These are phyloP conservation scores for Cephalopterus ornatus DNA, from an alignment of 2,113 vertebrate species.

Conservation along the genomic window DNA sequence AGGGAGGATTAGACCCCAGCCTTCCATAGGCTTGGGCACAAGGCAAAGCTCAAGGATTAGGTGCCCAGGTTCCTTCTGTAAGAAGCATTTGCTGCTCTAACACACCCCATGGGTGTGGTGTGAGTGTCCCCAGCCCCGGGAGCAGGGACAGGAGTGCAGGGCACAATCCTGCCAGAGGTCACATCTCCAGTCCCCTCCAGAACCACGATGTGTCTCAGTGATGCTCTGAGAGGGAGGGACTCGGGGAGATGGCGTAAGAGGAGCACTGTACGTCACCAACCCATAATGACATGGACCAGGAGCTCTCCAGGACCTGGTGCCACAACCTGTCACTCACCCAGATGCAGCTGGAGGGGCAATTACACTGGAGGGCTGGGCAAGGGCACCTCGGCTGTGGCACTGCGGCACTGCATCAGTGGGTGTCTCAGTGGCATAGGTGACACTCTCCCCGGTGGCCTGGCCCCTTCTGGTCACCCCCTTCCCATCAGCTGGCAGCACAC, in stretches of 20 bases:
- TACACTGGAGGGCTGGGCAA: accelerated
- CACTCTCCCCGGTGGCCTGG: background rate
- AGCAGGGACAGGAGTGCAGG: background rate
- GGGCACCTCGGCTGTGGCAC: background rate
- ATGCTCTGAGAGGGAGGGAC: background rate
- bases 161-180: background rate
- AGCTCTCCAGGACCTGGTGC: background rate
- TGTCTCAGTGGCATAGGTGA: background rate
- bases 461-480: background rate
- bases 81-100: background rate
- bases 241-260: accelerated
- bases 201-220: background rate
- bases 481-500: background rate
- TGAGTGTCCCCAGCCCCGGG: background rate
- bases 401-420: accelerated
- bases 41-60: background rate
- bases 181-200: background rate
- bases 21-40: background rate
- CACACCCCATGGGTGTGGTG: background rate
- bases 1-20: background rate
- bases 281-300: accelerated
- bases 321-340: background rate
- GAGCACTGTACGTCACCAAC: background rate
- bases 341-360: background rate
- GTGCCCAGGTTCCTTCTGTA: background rate